Base-by-base conservation (phyloP, 2,797 vertebrate genomes). In the Erithacus rubecula region DNA sequence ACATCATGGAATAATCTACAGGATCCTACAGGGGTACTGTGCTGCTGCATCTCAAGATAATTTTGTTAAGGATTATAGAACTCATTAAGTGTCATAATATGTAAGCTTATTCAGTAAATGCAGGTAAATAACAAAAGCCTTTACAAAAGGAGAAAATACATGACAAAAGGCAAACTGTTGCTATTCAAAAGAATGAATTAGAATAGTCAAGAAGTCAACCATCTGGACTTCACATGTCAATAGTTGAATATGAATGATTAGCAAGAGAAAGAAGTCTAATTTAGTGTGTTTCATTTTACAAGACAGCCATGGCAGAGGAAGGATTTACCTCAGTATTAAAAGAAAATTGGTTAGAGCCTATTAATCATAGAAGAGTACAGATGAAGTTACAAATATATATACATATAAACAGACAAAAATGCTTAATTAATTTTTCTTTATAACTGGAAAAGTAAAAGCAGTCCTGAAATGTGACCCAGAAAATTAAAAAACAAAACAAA, bases 51-150 rank as follows among this genome's bases (percentile, higher is more conserved):
- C 13, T 37, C 20, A 83, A 44, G 12, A 82, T 30, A 46, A 78
- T 64, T 78, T 43, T 27, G 6, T 3, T 20, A 47, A 87, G 95
- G 47, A 81, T 29, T 16, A 46, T 39, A 83, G 92, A 92, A 96
- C 39, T 77, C 93, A 62, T 41, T 59, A 90, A 83, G 34, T 59
- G 39, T 39, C 72, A 88, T 36, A 89, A 89, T 76, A 72, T 3
- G 26, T 79, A 90, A 92, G 58, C 46, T 87, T 75, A 85, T 34
- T 76, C 55, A 91, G 80, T 91, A 95, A 94, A 97, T 90, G 58
- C 9, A 93, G 80, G 94, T 71, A 96, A 97, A 96, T 94, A 96
- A 94, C n/a, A 72, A 77, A 95, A 94, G 26, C 65, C 82, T 93
- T 87, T 85, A 87, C 20, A 67, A 95, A 93, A 21, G 51, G 44